Conservation (phyloP, 2,113 vertebrate genomes). For the Illadopsis cleaveri region DNA sequence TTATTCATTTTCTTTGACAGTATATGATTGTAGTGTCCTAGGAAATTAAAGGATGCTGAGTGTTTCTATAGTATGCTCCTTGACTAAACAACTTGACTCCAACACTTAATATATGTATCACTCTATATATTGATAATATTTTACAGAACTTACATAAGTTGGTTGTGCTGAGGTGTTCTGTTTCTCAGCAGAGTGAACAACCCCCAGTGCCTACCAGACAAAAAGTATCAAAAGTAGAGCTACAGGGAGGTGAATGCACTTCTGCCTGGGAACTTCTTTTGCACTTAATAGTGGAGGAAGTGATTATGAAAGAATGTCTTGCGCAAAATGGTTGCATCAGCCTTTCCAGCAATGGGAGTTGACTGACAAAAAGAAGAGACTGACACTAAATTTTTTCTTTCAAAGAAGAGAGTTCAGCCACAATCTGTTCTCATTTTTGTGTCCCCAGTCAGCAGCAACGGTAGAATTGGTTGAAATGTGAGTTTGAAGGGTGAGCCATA, state of each 20-base stretch:
- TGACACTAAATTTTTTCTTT: not conserved
- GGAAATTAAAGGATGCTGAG: not conserved
- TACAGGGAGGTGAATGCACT: not conserved
- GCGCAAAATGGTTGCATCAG: not conserved
- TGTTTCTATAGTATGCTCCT: not conserved
- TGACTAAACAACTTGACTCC: not conserved
- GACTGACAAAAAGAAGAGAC: not conserved
- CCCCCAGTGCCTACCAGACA: not conserved
- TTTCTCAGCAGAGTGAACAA: not conserved
- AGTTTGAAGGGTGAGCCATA: not conserved
- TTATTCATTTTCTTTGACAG: not conserved
- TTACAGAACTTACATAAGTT: not conserved
- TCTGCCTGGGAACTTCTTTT: not conserved
- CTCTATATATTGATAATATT: not conserved
- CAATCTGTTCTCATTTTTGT: not conserved
- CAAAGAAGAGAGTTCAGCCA: not conserved
- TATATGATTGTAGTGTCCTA: not conserved
- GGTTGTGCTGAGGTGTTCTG: not conserved
- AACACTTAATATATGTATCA: not conserved
- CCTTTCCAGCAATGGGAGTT: not conserved
- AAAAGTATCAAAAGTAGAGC: fast-evolving
- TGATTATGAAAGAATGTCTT: constrained; percentile 31
- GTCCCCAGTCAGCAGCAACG: not conserved
- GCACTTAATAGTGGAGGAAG: not conserved
- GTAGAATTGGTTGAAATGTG: not conserved